Percentiles rank a stretch among this genome's conserved stretches.
Evolutionary conservation across 30 jellyfish, hydroid and myxozoan genomes (phyloP).

Genomic region (Hydractinia symbiolongicarpus): DNA sequence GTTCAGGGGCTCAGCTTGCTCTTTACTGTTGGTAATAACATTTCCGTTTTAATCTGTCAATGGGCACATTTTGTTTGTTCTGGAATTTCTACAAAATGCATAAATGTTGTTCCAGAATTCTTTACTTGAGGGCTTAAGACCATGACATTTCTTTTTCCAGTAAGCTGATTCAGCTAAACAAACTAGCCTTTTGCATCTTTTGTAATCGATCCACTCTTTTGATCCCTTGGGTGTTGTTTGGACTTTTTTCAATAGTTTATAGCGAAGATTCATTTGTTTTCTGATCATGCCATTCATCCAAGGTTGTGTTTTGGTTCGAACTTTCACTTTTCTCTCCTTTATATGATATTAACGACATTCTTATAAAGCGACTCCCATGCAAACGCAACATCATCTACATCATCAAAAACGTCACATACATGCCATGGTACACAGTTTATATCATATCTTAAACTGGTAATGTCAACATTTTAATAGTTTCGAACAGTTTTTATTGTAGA

Average conservation of each 20-base stretch:
- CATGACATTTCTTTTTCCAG: too few relatives aligned
- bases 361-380: constrained; percentile 56
- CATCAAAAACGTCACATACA: constrained; percentile 22
- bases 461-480: constrained; percentile 25
- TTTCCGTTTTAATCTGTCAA: constrained; percentile 26
- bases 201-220: constrained; percentile 6
- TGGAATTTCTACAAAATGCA: constrained; percentile 20
- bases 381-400: constrained; percentile 32
- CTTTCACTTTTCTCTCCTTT: constrained; percentile 40
- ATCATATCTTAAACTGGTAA: constrained; percentile 23
- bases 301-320: constrained; percentile 7
- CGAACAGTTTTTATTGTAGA: constrained; percentile 14
- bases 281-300: constrained; percentile 16
- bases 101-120: constrained; percentile 42
- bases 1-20: constrained; percentile 39
- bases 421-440: constrained; percentile 49
- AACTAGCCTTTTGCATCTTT: not conserved
- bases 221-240: constrained; percentile 14
- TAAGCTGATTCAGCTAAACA: too few relatives aligned
- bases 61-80: constrained; percentile 37
- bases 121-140: not conserved
- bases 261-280: not conserved
- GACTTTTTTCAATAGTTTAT: constrained; percentile 14
- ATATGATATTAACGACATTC: constrained; percentile 38
- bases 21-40: constrained; percentile 26